Conservation (phyloP, 1,140 invertebrate species). For the Orchestia grillus region DNA sequence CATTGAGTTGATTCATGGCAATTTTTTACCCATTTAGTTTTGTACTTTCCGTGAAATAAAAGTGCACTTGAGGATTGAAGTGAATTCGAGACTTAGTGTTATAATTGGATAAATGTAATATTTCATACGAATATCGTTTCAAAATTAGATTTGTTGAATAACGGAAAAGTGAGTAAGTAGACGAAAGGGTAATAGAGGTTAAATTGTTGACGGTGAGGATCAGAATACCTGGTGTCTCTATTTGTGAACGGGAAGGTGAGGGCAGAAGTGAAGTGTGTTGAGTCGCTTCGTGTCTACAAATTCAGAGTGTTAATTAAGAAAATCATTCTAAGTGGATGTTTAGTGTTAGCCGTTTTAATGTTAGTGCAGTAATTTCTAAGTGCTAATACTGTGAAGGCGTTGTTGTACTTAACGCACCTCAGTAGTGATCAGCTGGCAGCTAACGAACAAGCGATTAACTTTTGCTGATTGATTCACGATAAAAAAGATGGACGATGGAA, state of each 20-base stretch:
- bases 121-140: background rate
- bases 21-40: background rate
- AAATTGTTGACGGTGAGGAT: background rate
- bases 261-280: background rate
- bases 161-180: background rate
- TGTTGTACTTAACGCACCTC: background rate
- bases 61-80: background rate
- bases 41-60: no score
- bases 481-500: background rate
- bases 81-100: background rate
- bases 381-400: background rate
- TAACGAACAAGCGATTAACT: background rate
- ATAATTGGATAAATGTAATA: background rate
- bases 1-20: background rate
- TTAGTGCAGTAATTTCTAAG: background rate
- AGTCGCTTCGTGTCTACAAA: background rate
- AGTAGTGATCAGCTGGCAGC: background rate
- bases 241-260: background rate
- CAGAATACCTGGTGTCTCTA: background rate
- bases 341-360: background rate
- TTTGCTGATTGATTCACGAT: background rate
- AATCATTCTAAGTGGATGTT: background rate
- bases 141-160: background rate
- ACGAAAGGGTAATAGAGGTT: background rate
- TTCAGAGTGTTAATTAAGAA: background rate